Conservation (phyloP, 2,888 invertebrate genomes). For the Pyrrhosoma nymphula region DNA sequence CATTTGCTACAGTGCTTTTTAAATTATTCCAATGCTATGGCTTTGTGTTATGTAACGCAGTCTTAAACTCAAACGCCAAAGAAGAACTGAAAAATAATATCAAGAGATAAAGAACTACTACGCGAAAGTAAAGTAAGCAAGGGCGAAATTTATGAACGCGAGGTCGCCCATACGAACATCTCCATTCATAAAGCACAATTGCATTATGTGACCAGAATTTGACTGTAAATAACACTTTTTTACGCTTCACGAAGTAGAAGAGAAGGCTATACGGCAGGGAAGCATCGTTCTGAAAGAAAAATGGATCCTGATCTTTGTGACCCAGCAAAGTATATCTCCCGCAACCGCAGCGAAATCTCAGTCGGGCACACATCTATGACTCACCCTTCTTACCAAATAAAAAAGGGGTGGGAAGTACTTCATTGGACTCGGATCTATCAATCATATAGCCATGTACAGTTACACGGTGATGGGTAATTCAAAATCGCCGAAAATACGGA, state of each 20-base stretch:
- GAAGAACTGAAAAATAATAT: too few relatives aligned
- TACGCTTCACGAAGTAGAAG: background rate
- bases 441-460: background rate
- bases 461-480: background rate
- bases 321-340: background rate
- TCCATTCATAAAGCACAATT: background rate
- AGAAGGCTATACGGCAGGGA: background rate
- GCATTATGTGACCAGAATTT: slow-evolving; percentile 32
- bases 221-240: slow-evolving; percentile 33
- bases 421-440: background rate
- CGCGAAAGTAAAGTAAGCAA: background rate
- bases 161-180: background rate
- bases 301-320: background rate
- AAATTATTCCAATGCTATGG: too few relatives aligned
- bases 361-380: background rate
- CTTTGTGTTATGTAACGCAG: too few relatives aligned
- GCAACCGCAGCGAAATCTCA: background rate
- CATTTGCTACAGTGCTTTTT: too few relatives aligned
- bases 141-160: background rate
- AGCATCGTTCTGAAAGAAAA: slow-evolving; percentile 2
- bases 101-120: too few relatives aligned
- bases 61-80: too few relatives aligned
- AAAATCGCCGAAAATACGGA: background rate
- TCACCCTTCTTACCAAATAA: background rate
- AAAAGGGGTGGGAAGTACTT: background rate